Evolutionary conservation across 1,140 invertebrate genomes (phyloP).

Genomic region (Saccostrea cuccullata): DNA sequence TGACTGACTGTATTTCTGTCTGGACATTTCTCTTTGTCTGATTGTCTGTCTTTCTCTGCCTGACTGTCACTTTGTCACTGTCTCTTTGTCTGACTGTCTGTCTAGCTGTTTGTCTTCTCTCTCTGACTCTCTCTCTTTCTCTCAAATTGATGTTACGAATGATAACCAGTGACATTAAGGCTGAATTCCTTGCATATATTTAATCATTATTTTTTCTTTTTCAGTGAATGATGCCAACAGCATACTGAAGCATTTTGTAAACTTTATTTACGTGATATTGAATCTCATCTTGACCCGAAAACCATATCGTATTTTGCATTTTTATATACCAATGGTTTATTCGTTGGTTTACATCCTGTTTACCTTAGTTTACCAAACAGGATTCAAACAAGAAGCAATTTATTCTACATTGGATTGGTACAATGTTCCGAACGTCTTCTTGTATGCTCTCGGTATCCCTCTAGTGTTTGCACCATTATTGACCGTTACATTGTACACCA

Average conservation of each 20-base stretch:
- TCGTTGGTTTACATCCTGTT: not conserved
- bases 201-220: not conserved
- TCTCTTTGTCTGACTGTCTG: too few relatives aligned
- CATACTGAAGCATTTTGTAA: not conserved
- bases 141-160: not conserved
- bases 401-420: not conserved
- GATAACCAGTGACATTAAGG: not conserved
- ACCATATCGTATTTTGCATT: slow-evolving; percentile 15
- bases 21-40: too few relatives aligned
- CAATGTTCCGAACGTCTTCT: slow-evolving; percentile 13
- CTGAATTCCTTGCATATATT: not conserved
- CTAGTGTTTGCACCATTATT: not conserved
- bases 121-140: not conserved
- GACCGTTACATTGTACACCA: not conserved
- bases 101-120: too few relatives aligned
- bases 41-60: too few relatives aligned
- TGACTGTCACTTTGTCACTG: too few relatives aligned
- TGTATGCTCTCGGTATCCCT: slow-evolving; percentile 17
- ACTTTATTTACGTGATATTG: not conserved
- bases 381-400: not conserved
- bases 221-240: not conserved
- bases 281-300: slow-evolving; percentile 9
- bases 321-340: slow-evolving; percentile 1
- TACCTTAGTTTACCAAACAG: not conserved
- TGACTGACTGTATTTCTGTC: too few relatives aligned